These are phyloP conservation scores for Tachycineta bicolor DNA, from an alignment of 2,113 vertebrate species.

Conservation along the genomic window DNA sequence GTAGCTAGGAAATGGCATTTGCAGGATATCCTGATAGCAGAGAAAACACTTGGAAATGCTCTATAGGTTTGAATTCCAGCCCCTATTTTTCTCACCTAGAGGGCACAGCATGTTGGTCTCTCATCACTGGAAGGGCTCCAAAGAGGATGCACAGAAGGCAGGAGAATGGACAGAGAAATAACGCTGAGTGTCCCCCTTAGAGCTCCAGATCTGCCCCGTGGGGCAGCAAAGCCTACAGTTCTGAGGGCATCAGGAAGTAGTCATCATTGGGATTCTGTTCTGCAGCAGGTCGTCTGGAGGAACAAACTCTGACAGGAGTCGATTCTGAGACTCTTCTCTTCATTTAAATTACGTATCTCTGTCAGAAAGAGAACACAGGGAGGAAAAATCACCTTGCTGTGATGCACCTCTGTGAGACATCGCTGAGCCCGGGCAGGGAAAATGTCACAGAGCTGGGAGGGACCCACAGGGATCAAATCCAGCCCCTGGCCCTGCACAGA, in stretches of 20 bases:
- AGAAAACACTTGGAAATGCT: slow-evolving; percentile 24
- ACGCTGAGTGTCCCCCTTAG: not conserved
- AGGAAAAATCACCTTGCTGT: not conserved
- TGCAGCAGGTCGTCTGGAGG: slow-evolving; percentile 53
- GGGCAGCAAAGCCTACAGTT: slow-evolving; percentile 59
- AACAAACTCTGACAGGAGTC: slow-evolving; percentile 33
- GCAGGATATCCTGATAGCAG: slow-evolving; percentile 27
- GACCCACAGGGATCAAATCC: not conserved
- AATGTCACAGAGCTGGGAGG: not conserved
- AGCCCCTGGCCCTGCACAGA: not conserved
- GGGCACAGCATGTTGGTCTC: slow-evolving; percentile 23
- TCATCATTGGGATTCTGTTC: slow-evolving; percentile 45
- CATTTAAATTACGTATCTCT: slow-evolving; percentile 46
- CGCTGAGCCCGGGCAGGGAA: not conserved
- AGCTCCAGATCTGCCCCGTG: not conserved
- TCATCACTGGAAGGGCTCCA: not conserved
- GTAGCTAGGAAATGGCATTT: slow-evolving; percentile 56
- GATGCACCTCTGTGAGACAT: not conserved
- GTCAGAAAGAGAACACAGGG: not conserved
- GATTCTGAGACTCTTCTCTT: slow-evolving; percentile 49
- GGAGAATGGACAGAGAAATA: slow-evolving; percentile 43
- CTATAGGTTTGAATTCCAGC: slow-evolving; percentile 38
- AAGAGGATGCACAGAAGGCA: slow-evolving; percentile 39
- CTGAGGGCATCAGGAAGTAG: slow-evolving; percentile 55
- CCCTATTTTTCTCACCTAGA: slow-evolving; percentile 31